phyloP scores from a whole-genome alignment of 2,888 invertebrate genomes.

The Noctua pronuba region DNA sequence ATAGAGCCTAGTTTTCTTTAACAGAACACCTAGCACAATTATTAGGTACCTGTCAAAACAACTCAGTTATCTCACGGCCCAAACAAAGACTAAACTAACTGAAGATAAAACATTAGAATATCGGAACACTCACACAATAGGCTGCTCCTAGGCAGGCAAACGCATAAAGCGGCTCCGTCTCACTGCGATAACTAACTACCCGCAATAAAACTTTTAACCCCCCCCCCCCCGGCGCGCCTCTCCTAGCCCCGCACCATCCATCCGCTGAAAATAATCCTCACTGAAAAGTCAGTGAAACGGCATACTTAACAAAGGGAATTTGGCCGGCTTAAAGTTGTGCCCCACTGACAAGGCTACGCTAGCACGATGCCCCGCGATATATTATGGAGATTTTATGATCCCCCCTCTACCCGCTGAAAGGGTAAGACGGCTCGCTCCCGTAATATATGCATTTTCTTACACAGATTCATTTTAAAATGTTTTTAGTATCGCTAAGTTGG shows the following conservation, averaged over 20 bases:
- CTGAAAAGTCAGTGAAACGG: constrained; percentile 67
- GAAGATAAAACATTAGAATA: constrained; percentile 56
- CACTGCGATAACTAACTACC: constrained; percentile 64
- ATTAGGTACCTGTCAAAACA: background rate
- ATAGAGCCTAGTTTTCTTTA: background rate
- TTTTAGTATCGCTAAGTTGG: constrained; percentile 60
- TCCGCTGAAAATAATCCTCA: constrained; percentile 65
- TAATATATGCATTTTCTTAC: constrained; percentile 65
- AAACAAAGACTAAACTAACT: constrained; percentile 32
- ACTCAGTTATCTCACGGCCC: background rate
- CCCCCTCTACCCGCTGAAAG: constrained; percentile 16
- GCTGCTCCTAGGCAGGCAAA: constrained; percentile 59
- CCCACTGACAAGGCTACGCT: constrained; percentile 55
- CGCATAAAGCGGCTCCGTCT: constrained; percentile 54
- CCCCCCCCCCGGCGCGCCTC: constrained; percentile 2
- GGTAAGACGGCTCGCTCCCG: constrained; percentile 32
- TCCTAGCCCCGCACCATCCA: constrained; percentile 27
- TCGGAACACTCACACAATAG: constrained; percentile 43
- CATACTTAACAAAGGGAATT: constrained; percentile 69
- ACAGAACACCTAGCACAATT: background rate
- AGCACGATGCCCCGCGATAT: constrained; percentile 59
- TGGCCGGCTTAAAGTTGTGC: constrained; percentile 59
- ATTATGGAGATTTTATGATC: constrained; percentile 58
- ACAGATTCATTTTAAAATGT: constrained; percentile 61
- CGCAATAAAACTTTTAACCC: constrained; percentile 63